These are phyloP conservation scores for Suricata suricatta DNA, from an alignment of 2,113 vertebrate genomes.

Conservation along the genomic window DNA sequence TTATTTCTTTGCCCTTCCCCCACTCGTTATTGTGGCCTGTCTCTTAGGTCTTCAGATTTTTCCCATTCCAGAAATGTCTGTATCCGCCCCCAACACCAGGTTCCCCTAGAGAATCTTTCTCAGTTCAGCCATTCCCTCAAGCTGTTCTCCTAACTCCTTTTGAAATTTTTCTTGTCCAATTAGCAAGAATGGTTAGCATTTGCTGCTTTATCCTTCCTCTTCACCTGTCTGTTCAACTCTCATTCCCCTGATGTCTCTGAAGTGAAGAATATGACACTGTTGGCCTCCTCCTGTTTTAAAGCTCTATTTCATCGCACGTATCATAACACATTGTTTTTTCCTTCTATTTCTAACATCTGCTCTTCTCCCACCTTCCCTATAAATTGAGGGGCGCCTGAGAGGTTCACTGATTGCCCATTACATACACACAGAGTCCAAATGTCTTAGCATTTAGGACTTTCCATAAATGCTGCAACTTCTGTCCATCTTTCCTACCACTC, in stretches of 20 bases:
- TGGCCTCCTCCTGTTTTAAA: not conserved
- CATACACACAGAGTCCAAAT: not conserved
- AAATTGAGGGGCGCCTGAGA: not conserved
- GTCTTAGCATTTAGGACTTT: not conserved
- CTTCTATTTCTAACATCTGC: not conserved
- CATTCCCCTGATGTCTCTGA: not conserved
- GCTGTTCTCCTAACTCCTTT: not conserved
- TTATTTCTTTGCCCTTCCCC: not conserved
- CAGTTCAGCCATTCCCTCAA: not conserved
- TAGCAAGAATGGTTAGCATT: not conserved
- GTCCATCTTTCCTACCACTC: not conserved
- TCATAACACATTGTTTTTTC: not conserved
- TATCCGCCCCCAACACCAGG: not conserved
- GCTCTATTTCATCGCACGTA: not conserved
- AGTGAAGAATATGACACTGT: not conserved
- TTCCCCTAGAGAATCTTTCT: not conserved
- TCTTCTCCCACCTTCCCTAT: not conserved
- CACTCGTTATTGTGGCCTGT: not conserved
- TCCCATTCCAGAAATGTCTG: not conserved
- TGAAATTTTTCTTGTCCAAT: not conserved
- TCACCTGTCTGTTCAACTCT: not conserved
- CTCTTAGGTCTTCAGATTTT: not conserved
- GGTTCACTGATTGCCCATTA: not conserved
- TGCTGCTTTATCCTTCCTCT: not conserved
- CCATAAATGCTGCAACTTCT: not conserved